A percentile compares a stretch with the other conserved stretches of the same genome.
phyloP scores from a whole-genome alignment of 1,140 invertebrate species.

The Leguminivora glycinivorella region DNA sequence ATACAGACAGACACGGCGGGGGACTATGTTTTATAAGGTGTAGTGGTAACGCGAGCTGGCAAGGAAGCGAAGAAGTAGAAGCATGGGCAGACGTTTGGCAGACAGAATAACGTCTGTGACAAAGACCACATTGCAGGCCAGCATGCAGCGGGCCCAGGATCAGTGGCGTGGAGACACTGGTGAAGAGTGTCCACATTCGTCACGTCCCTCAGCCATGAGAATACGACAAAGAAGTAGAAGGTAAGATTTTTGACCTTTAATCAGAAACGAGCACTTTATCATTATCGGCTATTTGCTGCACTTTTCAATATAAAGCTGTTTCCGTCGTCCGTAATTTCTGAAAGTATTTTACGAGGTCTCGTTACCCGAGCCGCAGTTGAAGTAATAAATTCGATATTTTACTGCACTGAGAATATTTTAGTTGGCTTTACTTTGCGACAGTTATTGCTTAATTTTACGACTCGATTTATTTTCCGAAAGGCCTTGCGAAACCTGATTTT shows the following conservation, averaged over 20 bases:
- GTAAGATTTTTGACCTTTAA: constrained; percentile 10
- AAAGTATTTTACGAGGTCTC: constrained; percentile 22
- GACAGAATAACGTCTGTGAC: too few species aligned
- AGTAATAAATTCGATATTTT: constrained; percentile 24
- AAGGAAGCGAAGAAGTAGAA: too few species aligned
- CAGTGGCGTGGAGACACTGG: too few species aligned
- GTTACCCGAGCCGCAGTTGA: not conserved
- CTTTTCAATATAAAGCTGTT: not conserved
- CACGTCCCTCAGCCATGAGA: too few species aligned
- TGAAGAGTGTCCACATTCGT: too few species aligned
- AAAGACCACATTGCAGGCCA: too few species aligned
- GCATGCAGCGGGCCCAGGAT: too few species aligned
- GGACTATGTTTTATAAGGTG: too few species aligned
- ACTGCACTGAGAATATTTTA: not conserved
- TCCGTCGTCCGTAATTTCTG: constrained; percentile 4
- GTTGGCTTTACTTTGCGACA: constrained; percentile 2
- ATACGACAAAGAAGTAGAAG: too few species aligned
- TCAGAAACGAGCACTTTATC: not conserved
- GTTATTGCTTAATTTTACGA: constrained; percentile 19
- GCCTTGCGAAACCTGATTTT: not conserved
- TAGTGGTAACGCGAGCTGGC: too few species aligned
- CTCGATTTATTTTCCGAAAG: not conserved
- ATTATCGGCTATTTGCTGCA: constrained; percentile 2
- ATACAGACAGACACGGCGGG: too few species aligned
- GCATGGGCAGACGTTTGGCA: too few species aligned